These are phyloP conservation scores for Xiphophorus couchianus DNA, from an alignment of 2,113 vertebrate genomes.

Conservation along the genomic window DNA sequence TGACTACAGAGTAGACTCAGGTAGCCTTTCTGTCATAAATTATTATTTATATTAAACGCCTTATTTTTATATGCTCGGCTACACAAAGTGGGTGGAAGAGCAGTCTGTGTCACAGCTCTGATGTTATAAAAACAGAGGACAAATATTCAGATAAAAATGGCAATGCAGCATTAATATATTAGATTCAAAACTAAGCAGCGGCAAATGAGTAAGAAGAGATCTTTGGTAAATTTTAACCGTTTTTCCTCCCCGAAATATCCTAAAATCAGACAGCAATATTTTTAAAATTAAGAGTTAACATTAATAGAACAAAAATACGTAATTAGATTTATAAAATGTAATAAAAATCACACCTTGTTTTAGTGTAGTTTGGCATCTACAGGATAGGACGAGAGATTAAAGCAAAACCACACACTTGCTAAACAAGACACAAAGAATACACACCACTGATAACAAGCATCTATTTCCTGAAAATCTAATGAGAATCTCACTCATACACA, in stretches of 20 bases:
- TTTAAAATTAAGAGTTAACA: too few species aligned
- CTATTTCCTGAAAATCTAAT: constrained; percentile 26
- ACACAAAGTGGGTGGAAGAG: too few species aligned
- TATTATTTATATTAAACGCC: too few species aligned
- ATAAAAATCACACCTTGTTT: neutral
- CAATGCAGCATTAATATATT: too few species aligned
- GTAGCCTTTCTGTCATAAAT: too few species aligned
- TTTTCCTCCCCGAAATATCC: neutral
- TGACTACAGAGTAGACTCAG: too few species aligned
- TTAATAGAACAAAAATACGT: neutral
- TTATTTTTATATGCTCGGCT: too few species aligned
- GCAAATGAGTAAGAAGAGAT: neutral
- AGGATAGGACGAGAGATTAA: constrained; percentile 20
- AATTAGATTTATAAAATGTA: neutral
- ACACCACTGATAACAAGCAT: constrained; percentile 4
- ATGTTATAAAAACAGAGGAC: too few species aligned
- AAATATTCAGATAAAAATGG: neutral
- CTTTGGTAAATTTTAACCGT: neutral
- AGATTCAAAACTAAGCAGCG: neutral
- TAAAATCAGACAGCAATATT: neutral
- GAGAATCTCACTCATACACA: neutral
- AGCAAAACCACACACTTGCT: neutral
- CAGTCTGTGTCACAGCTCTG: too few species aligned
- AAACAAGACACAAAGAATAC: neutral
- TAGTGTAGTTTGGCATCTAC: neutral